These are phyloP conservation scores for Arizona elegans DNA, from an alignment of 2,113 vertebrate genomes.

Conservation along the genomic window DNA sequence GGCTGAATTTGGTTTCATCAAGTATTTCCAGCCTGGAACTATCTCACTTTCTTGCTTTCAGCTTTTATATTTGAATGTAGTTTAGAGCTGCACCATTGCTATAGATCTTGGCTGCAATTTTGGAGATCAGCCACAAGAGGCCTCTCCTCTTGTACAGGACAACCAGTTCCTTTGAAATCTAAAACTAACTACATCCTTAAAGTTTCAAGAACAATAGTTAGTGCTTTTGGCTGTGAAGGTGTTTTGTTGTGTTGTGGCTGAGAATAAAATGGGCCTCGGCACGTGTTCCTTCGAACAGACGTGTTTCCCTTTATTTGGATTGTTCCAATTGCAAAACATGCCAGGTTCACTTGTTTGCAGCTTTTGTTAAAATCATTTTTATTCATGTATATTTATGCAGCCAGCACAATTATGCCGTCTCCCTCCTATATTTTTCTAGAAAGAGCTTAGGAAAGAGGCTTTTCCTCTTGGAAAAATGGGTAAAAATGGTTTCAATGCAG, in stretches of 20 bases:
- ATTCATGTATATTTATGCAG: neutral
- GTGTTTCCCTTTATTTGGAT: too few species aligned
- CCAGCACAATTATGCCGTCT: neutral
- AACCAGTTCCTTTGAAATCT: neutral
- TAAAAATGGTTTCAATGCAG: neutral
- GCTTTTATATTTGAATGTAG: neutral
- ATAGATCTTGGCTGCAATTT: neutral
- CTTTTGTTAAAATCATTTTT: too few species aligned
- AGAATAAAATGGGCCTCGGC: too few species aligned
- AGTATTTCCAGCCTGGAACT: neutral
- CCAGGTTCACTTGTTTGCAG: too few species aligned
- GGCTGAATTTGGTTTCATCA: neutral
- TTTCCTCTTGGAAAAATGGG: neutral
- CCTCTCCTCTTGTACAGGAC: too few species aligned
- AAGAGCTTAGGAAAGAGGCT: neutral
- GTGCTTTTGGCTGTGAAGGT: neutral
- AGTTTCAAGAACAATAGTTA: neutral
- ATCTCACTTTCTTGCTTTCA: neutral
- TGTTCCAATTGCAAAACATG: too few species aligned
- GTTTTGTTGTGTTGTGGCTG: neutral
- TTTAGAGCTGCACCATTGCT: neutral
- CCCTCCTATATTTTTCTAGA: neutral
- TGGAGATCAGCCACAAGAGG: too few species aligned
- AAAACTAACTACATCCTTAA: neutral
- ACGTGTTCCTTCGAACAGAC: too few species aligned